Evolutionary conservation across 2,797 vertebrate species (phyloP).

Genomic region (Lepilemur septentrionalis): DNA sequence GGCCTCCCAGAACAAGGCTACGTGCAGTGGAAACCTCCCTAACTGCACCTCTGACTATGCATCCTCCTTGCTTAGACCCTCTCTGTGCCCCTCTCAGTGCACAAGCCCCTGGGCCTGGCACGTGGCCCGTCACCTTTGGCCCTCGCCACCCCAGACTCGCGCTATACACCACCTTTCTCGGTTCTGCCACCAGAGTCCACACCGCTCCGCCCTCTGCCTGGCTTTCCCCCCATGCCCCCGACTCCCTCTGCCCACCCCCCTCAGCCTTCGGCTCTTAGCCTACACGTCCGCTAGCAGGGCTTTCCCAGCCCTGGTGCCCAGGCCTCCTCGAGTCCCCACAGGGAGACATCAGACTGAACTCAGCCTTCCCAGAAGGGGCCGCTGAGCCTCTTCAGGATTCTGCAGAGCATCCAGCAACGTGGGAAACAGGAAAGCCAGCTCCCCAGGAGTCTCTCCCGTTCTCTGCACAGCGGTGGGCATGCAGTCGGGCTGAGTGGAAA

Average conservation of each 20-base stretch:
- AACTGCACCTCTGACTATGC: fast-evolving
- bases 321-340: not conserved
- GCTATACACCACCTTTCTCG: fast-evolving
- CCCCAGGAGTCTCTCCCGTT: fast-evolving
- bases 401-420: not conserved
- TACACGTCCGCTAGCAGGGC: too few relatives aligned
- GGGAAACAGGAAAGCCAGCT: fast-evolving
- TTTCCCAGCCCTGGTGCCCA: fast-evolving
- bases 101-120: not conserved
- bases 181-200: not conserved
- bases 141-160: too few relatives aligned
- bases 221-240: fast-evolving
- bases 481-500: fast-evolving
- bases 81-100: fast-evolving
- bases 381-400: not conserved
- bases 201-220: not conserved
- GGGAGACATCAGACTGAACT: not conserved
- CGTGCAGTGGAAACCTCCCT: not conserved
- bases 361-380: not conserved
- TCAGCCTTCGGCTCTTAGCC: not conserved
- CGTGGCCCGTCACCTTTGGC: fast-evolving
- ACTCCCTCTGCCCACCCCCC: too few relatives aligned
- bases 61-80: not conserved
- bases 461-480: fast-evolving
- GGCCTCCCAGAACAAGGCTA: not conserved